phyloP scores from a whole-genome alignment of 2,113 vertebrate species.

The Noctilio leporinus region DNA sequence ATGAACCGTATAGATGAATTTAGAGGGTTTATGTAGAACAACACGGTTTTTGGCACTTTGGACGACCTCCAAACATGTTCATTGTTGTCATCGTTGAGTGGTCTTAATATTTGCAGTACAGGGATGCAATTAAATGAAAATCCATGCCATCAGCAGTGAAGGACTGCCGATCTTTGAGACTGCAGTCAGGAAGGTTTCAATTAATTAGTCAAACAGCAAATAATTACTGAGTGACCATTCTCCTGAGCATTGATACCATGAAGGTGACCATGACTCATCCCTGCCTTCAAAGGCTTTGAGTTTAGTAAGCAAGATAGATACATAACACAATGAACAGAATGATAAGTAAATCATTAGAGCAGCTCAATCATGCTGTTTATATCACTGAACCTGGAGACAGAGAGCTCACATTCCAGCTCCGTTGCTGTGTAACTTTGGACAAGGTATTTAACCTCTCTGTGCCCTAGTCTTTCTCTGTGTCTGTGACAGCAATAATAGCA shows the following conservation, averaged over 20 bases:
- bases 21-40: background rate
- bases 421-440: background rate
- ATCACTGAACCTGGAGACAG: background rate
- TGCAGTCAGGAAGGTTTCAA: background rate
- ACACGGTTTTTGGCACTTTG: background rate
- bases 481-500: background rate
- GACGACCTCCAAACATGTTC: background rate
- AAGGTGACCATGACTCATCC: background rate
- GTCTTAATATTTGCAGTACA: background rate
- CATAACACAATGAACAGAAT: background rate
- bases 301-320: background rate
- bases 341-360: background rate
- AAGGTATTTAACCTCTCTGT: background rate
- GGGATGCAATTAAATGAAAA: background rate
- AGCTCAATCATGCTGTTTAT: background rate
- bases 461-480: background rate
- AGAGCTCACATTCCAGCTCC: background rate
- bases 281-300: background rate
- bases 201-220: background rate
- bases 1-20: background rate
- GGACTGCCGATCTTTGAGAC: background rate
- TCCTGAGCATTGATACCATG: background rate
- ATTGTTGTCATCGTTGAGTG: background rate
- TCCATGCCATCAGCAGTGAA: background rate
- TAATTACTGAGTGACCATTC: background rate